Base-by-base conservation (phyloP, 1,140 invertebrate species). In the Drosophila mayri region DNA sequence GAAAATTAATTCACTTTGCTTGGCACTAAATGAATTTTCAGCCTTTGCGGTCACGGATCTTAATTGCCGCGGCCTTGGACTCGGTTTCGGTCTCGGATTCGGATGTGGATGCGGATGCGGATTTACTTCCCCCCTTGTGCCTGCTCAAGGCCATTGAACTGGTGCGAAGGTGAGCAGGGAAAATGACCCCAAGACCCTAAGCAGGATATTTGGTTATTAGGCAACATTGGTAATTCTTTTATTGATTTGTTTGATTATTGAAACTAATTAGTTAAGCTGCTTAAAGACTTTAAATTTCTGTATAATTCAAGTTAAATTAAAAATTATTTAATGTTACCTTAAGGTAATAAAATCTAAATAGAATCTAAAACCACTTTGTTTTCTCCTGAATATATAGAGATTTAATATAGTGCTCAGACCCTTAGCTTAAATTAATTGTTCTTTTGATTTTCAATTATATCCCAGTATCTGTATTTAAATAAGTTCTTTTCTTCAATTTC, bases 21-120 rank as follows among this genome's bases (percentile, higher is more conserved):
- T 44, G 73, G 38, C 73, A 76, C 68, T 76, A 76, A 76, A 60
- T 60, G 73, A 68, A 38, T 76, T 75, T 75, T 75, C 40, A 52
- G 71, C 67, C 22, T 74, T 74, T 54, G 70, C 71, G 71, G 71
- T 74, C 71, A 62, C 55, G 38, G 71, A 74, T 74, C 25, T 67
- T 67, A 76, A 76, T 67, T 76, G 70, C 35, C 18, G 44, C 37
- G 62, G 35, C 74, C 74, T 76, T 76, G 73, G 46, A 54, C 22
- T 52, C 50, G 20, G 41, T n/a, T 18, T 52, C 50, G 20, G 41
- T 16, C 30, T 37, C 25, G 38, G 41, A 62, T 28, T 46, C 35
- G 60, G 49, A n/a, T 22, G 37, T 20, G 38, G 41, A 62, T 28
- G 40, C 35, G 60, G 49, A n/a, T 22, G 37, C n/a, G 49, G 49